Evolutionary conservation across 2,888 invertebrate genomes (phyloP).

Genomic region (Rotaria socialis): DNA sequence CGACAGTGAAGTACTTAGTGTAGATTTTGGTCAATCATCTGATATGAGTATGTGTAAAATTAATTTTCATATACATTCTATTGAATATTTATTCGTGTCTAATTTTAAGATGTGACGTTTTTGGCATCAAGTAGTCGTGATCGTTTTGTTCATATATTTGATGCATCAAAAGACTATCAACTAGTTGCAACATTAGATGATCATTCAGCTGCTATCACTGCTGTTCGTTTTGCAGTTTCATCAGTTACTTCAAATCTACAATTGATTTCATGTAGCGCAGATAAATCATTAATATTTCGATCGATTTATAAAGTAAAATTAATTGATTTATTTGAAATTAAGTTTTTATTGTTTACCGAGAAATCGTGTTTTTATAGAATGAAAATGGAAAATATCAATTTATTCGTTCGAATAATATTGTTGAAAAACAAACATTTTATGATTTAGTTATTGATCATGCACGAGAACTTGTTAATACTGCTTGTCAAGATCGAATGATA

Average conservation of each 20-base stretch:
- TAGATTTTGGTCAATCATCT: slow-evolving; percentile 56
- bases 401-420: slow-evolving; percentile 77
- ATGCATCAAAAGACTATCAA: slow-evolving; percentile 67
- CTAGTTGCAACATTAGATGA: slow-evolving; percentile 88
- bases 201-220: slow-evolving; percentile 89
- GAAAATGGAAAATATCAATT: slow-evolving; percentile 54
- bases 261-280: slow-evolving; percentile 91
- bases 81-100: neutral
- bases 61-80: neutral
- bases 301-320: slow-evolving; percentile 38
- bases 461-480: slow-evolving; percentile 74
- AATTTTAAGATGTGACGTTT: slow-evolving; percentile 61
- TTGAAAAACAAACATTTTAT: slow-evolving; percentile 87
- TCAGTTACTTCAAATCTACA: slow-evolving; percentile 64
- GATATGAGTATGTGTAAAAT: neutral
- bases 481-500: slow-evolving; percentile 91
- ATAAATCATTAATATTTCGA: slow-evolving; percentile 87
- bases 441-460: slow-evolving; percentile 84
- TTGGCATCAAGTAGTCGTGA: slow-evolving; percentile 88
- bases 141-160: slow-evolving; percentile 86
- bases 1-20: slow-evolving; percentile 86
- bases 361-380: neutral
- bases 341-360: too few relatives aligned
- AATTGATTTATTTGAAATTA: neutral
- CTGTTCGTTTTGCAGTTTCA: slow-evolving; percentile 73